phyloP scores from a whole-genome alignment of 2,888 invertebrate species.

The Drosophila planitibia region DNA sequence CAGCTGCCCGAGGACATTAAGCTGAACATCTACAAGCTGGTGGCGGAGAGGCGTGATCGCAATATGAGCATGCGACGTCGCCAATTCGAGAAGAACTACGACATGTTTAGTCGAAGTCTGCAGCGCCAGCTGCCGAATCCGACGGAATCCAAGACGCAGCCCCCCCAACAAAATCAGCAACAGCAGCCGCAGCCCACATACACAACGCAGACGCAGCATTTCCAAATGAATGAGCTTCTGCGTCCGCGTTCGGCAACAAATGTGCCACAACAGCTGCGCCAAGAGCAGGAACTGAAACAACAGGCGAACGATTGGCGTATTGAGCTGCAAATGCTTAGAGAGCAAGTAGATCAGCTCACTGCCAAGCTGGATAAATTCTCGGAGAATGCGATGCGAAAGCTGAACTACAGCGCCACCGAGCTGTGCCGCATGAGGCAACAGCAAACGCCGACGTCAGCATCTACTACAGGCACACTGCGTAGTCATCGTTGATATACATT shows the following conservation, averaged over 20 bases:
- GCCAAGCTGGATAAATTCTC: constrained; percentile 80
- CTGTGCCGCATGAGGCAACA: constrained; percentile 79
- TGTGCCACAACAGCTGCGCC: constrained; percentile 76
- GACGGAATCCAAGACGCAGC: constrained; percentile 3
- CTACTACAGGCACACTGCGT: constrained; percentile 44
- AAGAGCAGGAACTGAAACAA: constrained; percentile 71
- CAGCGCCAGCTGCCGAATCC: constrained; percentile 66
- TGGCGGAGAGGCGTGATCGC: constrained; percentile 89
- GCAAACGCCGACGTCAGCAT: constrained; percentile 30
- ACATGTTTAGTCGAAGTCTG: constrained; percentile 82
- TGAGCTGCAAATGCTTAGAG: constrained; percentile 76
- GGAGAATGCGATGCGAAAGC: constrained; percentile 77
- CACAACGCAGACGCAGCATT: constrained; percentile 31
- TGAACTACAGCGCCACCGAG: constrained; percentile 81
- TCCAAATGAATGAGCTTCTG: constrained; percentile 73
- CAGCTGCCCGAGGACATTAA: constrained; percentile 92
- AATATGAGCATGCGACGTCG: constrained; percentile 86
- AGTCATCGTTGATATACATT: constrained; percentile 51
- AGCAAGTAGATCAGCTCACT: constrained; percentile 73
- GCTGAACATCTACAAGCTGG: constrained; percentile 90
- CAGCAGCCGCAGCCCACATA: constrained; percentile 12
- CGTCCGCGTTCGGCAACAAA: constrained; percentile 83
- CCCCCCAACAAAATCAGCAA: constrained; percentile 18
- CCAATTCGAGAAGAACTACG: constrained; percentile 85
- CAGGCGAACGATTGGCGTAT: constrained; percentile 76